A percentile compares a stretch with the other conserved stretches of the same genome.
These are phyloP conservation scores for Meiosimyza decipiens DNA, from an alignment of 2,888 invertebrate species.

Conservation along the genomic window DNA sequence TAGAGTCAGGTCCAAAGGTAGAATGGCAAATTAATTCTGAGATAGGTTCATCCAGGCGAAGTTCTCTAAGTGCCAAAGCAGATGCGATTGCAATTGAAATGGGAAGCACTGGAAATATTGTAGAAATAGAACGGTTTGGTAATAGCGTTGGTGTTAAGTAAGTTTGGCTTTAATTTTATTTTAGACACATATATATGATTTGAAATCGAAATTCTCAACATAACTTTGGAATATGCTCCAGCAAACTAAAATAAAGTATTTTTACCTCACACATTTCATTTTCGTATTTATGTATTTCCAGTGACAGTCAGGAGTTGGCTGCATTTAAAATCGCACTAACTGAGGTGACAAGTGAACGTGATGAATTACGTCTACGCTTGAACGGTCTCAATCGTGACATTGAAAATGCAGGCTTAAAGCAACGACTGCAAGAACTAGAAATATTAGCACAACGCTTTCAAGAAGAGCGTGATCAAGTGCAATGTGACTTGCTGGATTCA, in stretches of 20 bases:
- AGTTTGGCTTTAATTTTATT: too few relatives aligned
- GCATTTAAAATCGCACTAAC: conserved; percentile 60
- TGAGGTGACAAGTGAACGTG: conserved; percentile 59
- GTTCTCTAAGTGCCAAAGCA: conserved; percentile 46
- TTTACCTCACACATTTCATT: not conserved
- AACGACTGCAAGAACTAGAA: conserved; percentile 55
- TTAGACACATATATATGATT: too few relatives aligned
- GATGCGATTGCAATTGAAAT: conserved; percentile 46
- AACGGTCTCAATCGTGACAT: conserved; percentile 53
- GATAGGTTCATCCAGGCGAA: conserved; percentile 46
- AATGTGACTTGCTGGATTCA: conserved; percentile 50
- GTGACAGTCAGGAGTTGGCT: conserved; percentile 51
- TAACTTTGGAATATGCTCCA: too few relatives aligned
- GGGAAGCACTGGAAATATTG: not conserved
- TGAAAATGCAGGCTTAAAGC: conserved; percentile 52
- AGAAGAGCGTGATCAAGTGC: conserved; percentile 55
- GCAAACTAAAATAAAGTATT: too few relatives aligned
- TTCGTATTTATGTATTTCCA: not conserved
- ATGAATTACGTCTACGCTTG: conserved; percentile 56
- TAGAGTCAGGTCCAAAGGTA: conserved; percentile 5
- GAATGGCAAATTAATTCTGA: conserved; percentile 30
- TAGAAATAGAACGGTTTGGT: too few relatives aligned
- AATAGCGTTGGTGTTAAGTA: too few relatives aligned
- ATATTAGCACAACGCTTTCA: conserved; percentile 47
- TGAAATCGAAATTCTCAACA: too few relatives aligned